Evolutionary conservation across 2,113 vertebrate genomes (phyloP).

Genomic region (Pangasianodon hypophthalmus): DNA sequence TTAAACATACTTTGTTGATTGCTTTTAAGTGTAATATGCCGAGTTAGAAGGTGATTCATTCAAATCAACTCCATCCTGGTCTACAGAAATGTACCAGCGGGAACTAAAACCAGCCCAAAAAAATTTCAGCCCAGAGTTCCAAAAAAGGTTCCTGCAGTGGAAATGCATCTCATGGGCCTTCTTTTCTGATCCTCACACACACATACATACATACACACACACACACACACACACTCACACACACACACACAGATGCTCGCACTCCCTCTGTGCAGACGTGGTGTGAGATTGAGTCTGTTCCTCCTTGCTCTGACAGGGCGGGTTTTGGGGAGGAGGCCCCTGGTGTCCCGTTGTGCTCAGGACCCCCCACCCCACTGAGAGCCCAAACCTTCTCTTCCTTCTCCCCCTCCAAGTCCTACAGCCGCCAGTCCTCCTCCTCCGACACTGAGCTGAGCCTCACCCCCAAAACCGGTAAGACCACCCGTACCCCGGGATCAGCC

Average conservation of each 20-base stretch:
- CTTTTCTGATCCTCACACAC: constrained; percentile 32
- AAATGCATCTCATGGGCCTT: constrained; percentile 38
- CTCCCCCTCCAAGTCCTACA: constrained; percentile 99
- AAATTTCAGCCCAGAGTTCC: not conserved
- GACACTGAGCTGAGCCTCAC: constrained; percentile 99
- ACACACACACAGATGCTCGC: constrained; percentile 30
- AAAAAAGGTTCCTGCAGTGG: constrained; percentile 21
- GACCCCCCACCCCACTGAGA: constrained; percentile 99
- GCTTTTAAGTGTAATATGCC: not conserved
- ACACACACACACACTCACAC: constrained; percentile 28
- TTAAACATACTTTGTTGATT: not conserved
- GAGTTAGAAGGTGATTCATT: not conserved
- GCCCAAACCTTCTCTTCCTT: constrained; percentile 98
- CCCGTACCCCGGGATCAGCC: constrained; percentile 32
- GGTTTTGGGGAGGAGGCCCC: constrained; percentile 98
- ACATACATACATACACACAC: constrained; percentile 37
- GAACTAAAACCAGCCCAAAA: not conserved
- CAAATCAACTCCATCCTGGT: not conserved
- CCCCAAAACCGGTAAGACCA: constrained; percentile 98
- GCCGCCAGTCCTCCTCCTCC: constrained; percentile 99
- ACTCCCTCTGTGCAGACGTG: constrained; percentile 41
- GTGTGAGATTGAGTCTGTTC: constrained; percentile 82
- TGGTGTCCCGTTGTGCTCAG: constrained; percentile 90
- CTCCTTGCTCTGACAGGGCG: constrained; percentile 97
- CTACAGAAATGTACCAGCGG: not conserved